These are phyloP conservation scores for Torymus aiolomorphi DNA, from an alignment of 2,888 invertebrate genomes.

Conservation along the genomic window DNA sequence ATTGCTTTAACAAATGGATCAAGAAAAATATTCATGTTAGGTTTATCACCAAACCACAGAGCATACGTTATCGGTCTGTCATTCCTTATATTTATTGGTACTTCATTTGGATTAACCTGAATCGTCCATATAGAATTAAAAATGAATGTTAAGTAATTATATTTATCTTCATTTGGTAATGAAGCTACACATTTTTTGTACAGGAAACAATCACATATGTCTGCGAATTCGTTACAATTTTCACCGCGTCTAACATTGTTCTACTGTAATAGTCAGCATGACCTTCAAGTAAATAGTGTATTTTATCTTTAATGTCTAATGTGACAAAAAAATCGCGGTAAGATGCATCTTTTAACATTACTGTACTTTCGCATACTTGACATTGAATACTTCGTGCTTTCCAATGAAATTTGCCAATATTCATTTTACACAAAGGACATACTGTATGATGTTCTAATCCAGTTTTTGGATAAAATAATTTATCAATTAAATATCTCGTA, in stretches of 20 bases:
- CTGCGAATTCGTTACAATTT: background rate
- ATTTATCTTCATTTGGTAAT: background rate
- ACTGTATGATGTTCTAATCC: no score
- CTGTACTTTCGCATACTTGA: no score
- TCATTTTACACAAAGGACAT: no score
- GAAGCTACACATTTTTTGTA: conserved; percentile 13
- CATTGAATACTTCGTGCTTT: no score
- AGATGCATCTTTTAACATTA: no score
- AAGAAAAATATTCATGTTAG: conserved; percentile 44
- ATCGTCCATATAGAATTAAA: conserved; percentile 59
- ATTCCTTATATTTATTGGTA: conserved; percentile 45
- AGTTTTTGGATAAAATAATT: no score
- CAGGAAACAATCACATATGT: background rate
- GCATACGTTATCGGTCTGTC: conserved; percentile 35
- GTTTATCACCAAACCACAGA: conserved; percentile 49
- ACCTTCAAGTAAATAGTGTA: no score
- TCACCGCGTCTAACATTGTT: background rate
- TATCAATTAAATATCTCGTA: no score
- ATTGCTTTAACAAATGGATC: background rate
- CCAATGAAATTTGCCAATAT: no score
- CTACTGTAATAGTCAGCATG: background rate
- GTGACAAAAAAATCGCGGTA: no score
- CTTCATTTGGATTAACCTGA: conserved; percentile 52
- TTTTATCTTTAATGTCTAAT: no score
- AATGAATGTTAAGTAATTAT: conserved; percentile 45